Evolutionary conservation across 1,140 invertebrate genomes (phyloP).

Genomic region (Bemisia tabaci): DNA sequence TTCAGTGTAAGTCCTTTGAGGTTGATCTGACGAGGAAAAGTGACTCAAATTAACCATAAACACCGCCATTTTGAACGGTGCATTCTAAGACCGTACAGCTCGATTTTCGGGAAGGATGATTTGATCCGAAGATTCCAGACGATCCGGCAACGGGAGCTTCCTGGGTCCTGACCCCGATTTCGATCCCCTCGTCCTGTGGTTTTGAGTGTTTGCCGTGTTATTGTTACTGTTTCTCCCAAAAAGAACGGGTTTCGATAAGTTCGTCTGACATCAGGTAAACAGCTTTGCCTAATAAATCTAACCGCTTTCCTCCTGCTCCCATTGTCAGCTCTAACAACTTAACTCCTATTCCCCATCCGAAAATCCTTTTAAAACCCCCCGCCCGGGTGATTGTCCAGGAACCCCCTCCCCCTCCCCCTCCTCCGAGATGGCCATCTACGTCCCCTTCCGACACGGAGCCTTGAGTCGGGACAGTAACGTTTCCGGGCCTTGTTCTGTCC

Average conservation of each 20-base stretch:
- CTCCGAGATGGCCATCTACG: too few relatives aligned
- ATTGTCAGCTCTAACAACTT: background rate
- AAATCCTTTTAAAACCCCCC: background rate
- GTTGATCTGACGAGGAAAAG: too few relatives aligned
- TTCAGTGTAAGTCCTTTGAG: too few relatives aligned
- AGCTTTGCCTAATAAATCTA: background rate
- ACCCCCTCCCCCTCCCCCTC: conserved; percentile 2
- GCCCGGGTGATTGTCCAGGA: background rate
- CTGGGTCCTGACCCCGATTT: background rate
- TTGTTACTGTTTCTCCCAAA: background rate
- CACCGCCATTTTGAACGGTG: too few relatives aligned
- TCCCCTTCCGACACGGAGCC: too few relatives aligned
- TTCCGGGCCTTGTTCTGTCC: too few relatives aligned
- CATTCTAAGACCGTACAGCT: too few relatives aligned
- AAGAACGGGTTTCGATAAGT: background rate
- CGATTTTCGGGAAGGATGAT: too few relatives aligned
- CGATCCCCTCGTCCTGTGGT: background rate
- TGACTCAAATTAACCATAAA: too few relatives aligned
- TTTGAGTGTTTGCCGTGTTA: background rate
- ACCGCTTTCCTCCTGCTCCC: background rate
- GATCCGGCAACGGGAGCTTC: background rate
- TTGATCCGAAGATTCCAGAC: background rate
- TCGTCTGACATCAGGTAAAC: background rate
- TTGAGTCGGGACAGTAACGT: too few relatives aligned
- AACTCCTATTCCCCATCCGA: background rate